Evolutionary conservation across 2,113 vertebrate genomes (phyloP).

Genomic region (Seriola aureovittata): DNA sequence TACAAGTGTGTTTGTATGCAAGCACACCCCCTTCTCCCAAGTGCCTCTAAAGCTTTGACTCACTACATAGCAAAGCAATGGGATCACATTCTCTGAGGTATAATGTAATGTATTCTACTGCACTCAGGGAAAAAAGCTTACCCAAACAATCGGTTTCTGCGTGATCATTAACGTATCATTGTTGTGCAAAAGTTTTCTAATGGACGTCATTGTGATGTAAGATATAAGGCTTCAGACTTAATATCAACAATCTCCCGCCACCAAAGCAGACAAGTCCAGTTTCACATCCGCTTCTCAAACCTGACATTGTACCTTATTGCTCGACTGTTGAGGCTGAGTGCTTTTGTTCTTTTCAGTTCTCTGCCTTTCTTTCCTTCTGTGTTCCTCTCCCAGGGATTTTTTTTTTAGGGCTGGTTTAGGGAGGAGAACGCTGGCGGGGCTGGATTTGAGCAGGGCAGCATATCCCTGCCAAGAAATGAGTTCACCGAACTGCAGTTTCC

Average conservation of each 20-base stretch:
- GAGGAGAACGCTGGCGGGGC: constrained; percentile 41
- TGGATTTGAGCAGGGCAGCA: constrained; percentile 37
- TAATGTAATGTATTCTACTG: constrained; percentile 32
- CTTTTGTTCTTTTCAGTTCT: constrained; percentile 36
- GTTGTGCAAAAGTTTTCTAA: constrained; percentile 16
- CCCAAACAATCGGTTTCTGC: constrained; percentile 32
- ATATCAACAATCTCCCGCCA: constrained; percentile 3
- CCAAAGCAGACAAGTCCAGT: constrained; percentile 33
- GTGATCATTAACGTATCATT: constrained; percentile 41
- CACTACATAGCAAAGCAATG: constrained; percentile 55
- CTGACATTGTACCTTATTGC: constrained; percentile 41
- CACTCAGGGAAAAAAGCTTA: constrained; percentile 20
- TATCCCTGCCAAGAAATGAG: constrained; percentile 73
- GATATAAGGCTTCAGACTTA: constrained; percentile 33
- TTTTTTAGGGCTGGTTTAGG: constrained; percentile 31
- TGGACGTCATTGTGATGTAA: constrained; percentile 45
- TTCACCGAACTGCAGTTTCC: constrained; percentile 64
- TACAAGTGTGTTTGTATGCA: constrained; percentile 11
- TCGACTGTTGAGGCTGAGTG: constrained; percentile 17
- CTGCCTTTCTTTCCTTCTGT: constrained; percentile 28
- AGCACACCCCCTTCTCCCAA: constrained; percentile 14
- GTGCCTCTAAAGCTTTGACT: constrained; percentile 40
- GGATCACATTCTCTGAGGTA: constrained; percentile 53
- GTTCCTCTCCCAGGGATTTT: constrained; percentile 42
- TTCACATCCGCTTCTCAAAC: constrained; percentile 26